phyloP scores from a whole-genome alignment of 1,140 invertebrate genomes.

The Drosophila kohkoa region DNA sequence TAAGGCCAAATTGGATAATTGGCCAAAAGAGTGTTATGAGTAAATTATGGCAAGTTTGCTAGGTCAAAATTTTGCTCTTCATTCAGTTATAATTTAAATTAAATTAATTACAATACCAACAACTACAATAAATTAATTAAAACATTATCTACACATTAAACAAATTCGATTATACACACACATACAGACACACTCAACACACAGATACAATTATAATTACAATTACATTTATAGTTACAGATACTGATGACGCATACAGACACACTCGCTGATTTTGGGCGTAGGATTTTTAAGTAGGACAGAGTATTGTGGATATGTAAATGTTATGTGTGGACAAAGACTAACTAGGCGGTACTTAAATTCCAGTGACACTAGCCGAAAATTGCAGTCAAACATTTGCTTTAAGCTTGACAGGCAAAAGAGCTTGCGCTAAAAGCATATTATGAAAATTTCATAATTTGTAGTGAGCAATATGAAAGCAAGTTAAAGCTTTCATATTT shows the following conservation, averaged over 20 bases:
- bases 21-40: conserved; percentile 25
- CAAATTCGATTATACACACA: conserved; percentile 66
- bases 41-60: conserved; percentile 78
- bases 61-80: conserved; percentile 54
- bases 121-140: conserved; percentile 82
- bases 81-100: conserved; percentile 63
- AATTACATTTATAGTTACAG: conserved; percentile 16
- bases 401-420: not conserved
- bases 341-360: conserved; percentile 34
- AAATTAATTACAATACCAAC: conserved; percentile 78
- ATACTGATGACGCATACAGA: conserved; percentile 12
- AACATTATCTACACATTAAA: conserved; percentile 74
- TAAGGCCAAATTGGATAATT: conserved; percentile 24
- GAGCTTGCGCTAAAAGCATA: not conserved
- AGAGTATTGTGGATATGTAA: conserved; percentile 25
- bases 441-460: no score
- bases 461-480: not conserved
- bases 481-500: no score
- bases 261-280: conserved; percentile 12
- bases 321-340: conserved; percentile 15
- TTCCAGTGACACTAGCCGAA: conserved; percentile 19
- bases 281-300: conserved; percentile 39
- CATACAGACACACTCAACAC: conserved; percentile 32
- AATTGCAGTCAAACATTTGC: not conserved
- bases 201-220: conserved; percentile 16